phyloP scores from a whole-genome alignment of 2,113 vertebrate species.

The Thalassarche chlororhynchos region DNA sequence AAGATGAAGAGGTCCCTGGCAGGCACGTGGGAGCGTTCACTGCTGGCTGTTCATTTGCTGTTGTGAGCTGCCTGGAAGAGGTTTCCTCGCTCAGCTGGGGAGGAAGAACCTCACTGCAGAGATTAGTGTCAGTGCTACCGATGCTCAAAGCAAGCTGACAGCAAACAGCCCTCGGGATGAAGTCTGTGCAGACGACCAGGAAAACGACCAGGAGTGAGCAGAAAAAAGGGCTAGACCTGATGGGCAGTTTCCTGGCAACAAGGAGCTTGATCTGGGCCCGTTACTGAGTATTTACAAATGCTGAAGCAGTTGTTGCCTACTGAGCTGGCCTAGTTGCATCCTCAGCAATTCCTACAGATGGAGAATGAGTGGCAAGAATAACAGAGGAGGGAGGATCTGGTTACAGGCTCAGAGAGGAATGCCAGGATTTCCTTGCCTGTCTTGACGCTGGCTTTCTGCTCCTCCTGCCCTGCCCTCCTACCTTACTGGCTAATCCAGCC shows the following conservation, averaged over 20 bases:
- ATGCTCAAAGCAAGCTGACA: not conserved
- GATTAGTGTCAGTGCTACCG: not conserved
- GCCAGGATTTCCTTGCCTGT: not conserved
- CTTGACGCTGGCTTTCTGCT: not conserved
- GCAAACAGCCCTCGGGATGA: not conserved
- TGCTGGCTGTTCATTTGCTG: not conserved
- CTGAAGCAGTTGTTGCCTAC: not conserved
- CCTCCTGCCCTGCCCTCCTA: not conserved
- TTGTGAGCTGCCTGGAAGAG: not conserved
- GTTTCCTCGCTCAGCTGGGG: not conserved
- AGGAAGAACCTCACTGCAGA: not conserved
- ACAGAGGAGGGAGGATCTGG: not conserved
- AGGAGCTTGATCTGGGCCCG: not conserved
- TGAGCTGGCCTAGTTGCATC: not conserved
- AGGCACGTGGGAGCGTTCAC: not conserved
- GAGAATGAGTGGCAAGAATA: slow-evolving; percentile 2
- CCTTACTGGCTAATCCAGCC: not conserved
- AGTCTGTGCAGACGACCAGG: not conserved
- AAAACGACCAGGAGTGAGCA: not conserved
- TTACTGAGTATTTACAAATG: not conserved
- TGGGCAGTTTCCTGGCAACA: not conserved
- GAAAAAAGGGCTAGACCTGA: not conserved
- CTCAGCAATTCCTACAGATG: not conserved
- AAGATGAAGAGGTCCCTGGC: not conserved
- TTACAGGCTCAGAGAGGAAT: slow-evolving; percentile 15